Conservation (phyloP, 2,113 vertebrate genomes). For the Penelope pileata region DNA sequence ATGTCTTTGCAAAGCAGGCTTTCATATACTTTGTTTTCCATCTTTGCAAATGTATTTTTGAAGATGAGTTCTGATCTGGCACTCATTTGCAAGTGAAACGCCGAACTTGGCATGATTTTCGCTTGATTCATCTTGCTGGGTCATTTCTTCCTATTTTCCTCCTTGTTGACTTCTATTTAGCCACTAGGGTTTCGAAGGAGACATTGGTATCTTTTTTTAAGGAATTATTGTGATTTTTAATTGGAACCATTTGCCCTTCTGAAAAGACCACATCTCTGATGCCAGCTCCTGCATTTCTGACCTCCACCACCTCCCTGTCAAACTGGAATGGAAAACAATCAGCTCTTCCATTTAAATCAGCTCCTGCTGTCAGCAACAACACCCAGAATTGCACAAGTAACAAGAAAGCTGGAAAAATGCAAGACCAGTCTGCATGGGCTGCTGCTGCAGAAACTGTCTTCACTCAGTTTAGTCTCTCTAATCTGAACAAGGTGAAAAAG, state of each 20-base stretch:
- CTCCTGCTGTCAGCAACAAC: conserved; percentile 28
- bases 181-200: not conserved
- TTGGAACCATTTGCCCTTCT: conserved; percentile 36
- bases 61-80: conserved; percentile 23
- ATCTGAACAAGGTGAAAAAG: not conserved
- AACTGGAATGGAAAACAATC: conserved; percentile 43
- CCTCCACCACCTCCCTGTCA: conserved; percentile 41
- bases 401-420: not conserved
- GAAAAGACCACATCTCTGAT: conserved; percentile 6
- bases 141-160: conserved; percentile 33
- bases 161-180: conserved; percentile 1
- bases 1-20: not conserved
- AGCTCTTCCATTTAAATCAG: conserved; percentile 49
- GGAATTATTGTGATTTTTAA: conserved; percentile 53
- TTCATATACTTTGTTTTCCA: not conserved
- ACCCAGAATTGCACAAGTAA: conserved; percentile 28
- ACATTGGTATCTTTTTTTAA: not conserved
- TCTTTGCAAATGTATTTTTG: not conserved
- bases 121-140: not conserved
- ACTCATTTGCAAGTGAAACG: conserved; percentile 53
- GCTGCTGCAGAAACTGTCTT: not conserved
- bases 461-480: not conserved
- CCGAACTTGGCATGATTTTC: not conserved
- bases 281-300: conserved; percentile 20
- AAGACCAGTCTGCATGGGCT: not conserved